Evolutionary conservation across 2,113 vertebrate genomes (phyloP), one percentile per base, ranked within the genome.

Genomic region (Spea multiplicata): DNA sequence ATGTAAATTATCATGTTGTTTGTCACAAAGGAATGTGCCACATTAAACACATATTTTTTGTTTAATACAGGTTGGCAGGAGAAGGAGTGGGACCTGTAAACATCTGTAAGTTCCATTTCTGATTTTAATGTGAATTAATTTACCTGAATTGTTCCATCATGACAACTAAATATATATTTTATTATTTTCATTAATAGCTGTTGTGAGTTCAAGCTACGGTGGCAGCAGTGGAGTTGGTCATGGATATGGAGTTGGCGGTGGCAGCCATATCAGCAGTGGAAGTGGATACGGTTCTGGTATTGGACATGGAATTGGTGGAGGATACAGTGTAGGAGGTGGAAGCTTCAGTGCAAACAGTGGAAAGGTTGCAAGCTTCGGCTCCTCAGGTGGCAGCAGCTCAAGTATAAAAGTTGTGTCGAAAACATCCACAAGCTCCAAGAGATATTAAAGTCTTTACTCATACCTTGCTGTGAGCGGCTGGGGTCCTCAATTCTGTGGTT

Each of bases 51-150:
- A 44, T 50, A n/a, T 74, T 61, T 74, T 67, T 45, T 59, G 73
- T 73, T 69, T 66, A 53, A 44, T 45, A 80, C 77, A 90, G 87
- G 50, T 83, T 88, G 82, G 76, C 83, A 17, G 88, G 86, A 82
- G 87, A 90, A 81, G 87, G 81, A 0, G 66, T 86, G 0, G 84
- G 84, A 7, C 53, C 85, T 0, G 17, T 88, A 59, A 92, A 87
- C 48, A 88, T 85, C 65, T 90, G 83, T 90, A 85, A 88, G 84
- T 87, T 85, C 67, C 16, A 62, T 55, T 64, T 66, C 0, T 12
- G 13, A 66, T 17, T 66, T 13, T 48, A 5, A 16, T 6, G 1
- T 5, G 30, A 46, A 8, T 44, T 72, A 66, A 5, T 50, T 4
- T 9, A 10, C 65, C 3, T 45, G 61, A 66, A 0, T n/a, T 8